Conservation (phyloP, 2,888 invertebrate species). For the Chaetogeoica ovagalla region DNA sequence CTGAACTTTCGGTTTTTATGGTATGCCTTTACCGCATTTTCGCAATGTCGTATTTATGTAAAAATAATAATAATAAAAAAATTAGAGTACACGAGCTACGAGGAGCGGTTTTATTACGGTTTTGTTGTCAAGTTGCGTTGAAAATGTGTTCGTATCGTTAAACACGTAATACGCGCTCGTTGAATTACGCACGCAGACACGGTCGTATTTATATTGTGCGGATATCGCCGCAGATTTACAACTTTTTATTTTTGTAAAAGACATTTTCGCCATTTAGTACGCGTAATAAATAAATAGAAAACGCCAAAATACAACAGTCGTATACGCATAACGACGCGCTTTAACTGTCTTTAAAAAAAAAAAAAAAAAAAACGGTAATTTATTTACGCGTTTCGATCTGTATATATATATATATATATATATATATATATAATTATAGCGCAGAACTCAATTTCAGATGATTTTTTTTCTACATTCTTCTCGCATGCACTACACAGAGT, state of each 20-base stretch:
- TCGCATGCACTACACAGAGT: too few relatives aligned
- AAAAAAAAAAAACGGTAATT: too few relatives aligned
- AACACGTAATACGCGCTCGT: slow-evolving; percentile 4
- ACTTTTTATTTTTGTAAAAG: not conserved
- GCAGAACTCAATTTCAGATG: too few relatives aligned
- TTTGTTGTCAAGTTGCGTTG: slow-evolving; percentile 5
- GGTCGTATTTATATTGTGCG: not conserved
- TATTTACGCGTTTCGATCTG: too few relatives aligned
- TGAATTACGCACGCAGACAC: not conserved
- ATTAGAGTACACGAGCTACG: not conserved
- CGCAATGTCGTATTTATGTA: slow-evolving; percentile 40
- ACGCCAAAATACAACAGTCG: too few relatives aligned
- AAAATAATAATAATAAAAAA: not conserved
- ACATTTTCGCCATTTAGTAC: slow-evolving; percentile 13
- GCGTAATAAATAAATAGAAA: not conserved
- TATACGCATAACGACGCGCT: too few relatives aligned
- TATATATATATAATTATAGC: not conserved
- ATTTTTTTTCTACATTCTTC: too few relatives aligned
- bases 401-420: not conserved
- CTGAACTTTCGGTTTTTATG: slow-evolving; percentile 28
- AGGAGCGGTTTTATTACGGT: slow-evolving; percentile 10
- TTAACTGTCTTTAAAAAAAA: too few relatives aligned
- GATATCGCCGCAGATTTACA: slow-evolving; percentile 15
- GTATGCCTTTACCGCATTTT: not conserved
- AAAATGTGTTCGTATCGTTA: slow-evolving; percentile 41